Percentiles rank a stretch among this genome's conserved stretches.
Evolutionary conservation across 2,113 vertebrate species (phyloP).

Genomic region (Physeter macrocephalus): DNA sequence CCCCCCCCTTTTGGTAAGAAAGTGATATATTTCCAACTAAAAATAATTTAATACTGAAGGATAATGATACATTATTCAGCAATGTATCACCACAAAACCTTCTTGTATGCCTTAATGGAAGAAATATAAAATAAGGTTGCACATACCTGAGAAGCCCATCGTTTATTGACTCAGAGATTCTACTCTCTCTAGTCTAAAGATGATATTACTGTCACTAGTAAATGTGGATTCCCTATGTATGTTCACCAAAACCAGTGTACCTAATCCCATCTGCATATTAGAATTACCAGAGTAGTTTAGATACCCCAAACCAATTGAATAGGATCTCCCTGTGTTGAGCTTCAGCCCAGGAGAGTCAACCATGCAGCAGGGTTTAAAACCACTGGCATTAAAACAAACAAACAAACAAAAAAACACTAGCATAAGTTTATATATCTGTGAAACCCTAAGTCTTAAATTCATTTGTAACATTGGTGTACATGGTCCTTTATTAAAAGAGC

Average conservation of each 20-base stretch:
- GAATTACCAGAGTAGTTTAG: neutral
- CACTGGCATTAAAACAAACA: neutral
- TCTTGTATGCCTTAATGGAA: neutral
- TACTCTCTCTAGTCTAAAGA: neutral
- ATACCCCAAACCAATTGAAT: neutral
- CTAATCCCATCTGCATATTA: neutral
- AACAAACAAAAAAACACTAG: neutral
- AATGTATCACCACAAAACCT: neutral
- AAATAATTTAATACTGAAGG: neutral
- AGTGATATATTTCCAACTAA: neutral
- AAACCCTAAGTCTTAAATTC: constrained; percentile 17
- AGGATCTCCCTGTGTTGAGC: neutral
- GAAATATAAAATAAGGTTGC: neutral
- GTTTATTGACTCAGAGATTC: neutral
- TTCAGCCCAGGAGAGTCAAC: neutral
- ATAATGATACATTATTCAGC: neutral
- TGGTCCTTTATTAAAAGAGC: constrained; percentile 36
- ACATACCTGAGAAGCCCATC: neutral
- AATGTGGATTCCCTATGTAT: neutral
- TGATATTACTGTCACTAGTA: neutral
- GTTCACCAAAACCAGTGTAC: neutral
- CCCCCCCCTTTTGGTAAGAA: neutral
- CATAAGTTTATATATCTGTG: constrained; percentile 15
- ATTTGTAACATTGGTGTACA: constrained; percentile 31
- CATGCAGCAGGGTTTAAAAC: neutral